A percentile compares a stretch with the other conserved stretches of the same genome.
Evolutionary conservation across 2,113 vertebrate species (phyloP).

Genomic region (Porphyrio hochstetteri): DNA sequence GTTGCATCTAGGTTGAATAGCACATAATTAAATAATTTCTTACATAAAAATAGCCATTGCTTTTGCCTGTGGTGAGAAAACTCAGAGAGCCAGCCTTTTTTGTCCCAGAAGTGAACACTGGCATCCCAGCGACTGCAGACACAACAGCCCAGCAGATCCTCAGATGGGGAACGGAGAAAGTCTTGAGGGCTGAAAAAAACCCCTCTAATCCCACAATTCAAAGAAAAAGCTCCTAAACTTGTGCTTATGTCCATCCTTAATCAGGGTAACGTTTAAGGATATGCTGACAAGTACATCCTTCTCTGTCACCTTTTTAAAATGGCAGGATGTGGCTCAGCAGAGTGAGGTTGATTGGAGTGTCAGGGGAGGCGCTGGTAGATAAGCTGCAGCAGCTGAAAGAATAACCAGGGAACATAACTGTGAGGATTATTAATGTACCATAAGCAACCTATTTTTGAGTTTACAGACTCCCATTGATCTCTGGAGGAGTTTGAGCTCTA

Average conservation of each 20-base stretch:
- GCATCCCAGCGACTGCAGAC: neutral
- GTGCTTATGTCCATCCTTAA: neutral
- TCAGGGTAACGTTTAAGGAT: neutral
- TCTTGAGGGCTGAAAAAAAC: neutral
- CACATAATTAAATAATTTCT: neutral
- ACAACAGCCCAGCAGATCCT: neutral
- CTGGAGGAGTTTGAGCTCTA: slow-evolving; percentile 44
- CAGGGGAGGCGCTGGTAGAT: neutral
- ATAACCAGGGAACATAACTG: slow-evolving; percentile 22
- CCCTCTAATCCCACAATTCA: neutral
- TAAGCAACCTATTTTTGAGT: slow-evolving; percentile 55
- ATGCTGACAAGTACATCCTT: neutral
- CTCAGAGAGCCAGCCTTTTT: neutral
- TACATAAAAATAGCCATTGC: neutral
- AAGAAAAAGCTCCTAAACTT: neutral
- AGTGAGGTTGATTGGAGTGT: neutral
- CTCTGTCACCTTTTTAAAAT: neutral
- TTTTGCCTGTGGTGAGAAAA: neutral
- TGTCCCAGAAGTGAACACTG: neutral
- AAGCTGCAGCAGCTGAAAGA: slow-evolving; percentile 38
- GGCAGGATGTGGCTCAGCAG: neutral
- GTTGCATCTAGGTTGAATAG: neutral
- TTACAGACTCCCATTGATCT: slow-evolving; percentile 57
- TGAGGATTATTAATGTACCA: slow-evolving; percentile 40
- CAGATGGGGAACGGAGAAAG: neutral